Evolutionary conservation across 2,113 vertebrate species (phyloP).

Genomic region (Trichomycterus rosablanca): DNA sequence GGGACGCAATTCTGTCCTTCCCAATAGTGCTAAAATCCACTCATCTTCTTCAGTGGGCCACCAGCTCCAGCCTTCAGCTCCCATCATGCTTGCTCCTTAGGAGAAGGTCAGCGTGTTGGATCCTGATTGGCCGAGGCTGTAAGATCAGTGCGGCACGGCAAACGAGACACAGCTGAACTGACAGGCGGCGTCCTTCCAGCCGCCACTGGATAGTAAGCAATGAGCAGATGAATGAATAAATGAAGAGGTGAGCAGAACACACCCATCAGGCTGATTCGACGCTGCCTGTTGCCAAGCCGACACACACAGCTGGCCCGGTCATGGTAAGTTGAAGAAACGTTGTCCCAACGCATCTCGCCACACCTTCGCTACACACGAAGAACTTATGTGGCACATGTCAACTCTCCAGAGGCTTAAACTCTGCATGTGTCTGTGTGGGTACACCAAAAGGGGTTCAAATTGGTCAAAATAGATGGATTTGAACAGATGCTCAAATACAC

Average conservation of each 20-base stretch:
- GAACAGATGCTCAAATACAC: neutral
- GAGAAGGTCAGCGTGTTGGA: slow-evolving; percentile 76
- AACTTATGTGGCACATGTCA: slow-evolving; percentile 45
- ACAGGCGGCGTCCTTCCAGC: slow-evolving; percentile 51
- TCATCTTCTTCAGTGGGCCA: slow-evolving; percentile 57
- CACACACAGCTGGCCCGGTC: slow-evolving; percentile 45
- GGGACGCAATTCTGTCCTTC: slow-evolving; percentile 3
- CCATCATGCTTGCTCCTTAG: slow-evolving; percentile 60
- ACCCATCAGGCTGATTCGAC: slow-evolving; percentile 38
- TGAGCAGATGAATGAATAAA: slow-evolving; percentile 43
- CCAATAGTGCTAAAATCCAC: slow-evolving; percentile 29
- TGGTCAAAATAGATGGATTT: no score
- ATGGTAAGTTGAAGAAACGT: slow-evolving; percentile 44
- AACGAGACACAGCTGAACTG: slow-evolving; percentile 70
- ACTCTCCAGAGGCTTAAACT: slow-evolving; percentile 39
- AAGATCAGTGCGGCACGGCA: slow-evolving; percentile 61
- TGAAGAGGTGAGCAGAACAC: slow-evolving; percentile 37
- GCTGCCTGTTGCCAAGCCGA: slow-evolving; percentile 25
- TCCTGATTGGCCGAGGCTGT: slow-evolving; percentile 58
- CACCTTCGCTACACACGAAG: slow-evolving; percentile 40
- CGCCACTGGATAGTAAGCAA: slow-evolving; percentile 20
- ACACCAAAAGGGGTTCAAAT: slow-evolving; percentile 2
- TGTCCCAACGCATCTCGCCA: slow-evolving; percentile 43
- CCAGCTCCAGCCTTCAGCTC: slow-evolving; percentile 77
- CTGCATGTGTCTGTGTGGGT: slow-evolving; percentile 14